These are phyloP conservation scores for Latheticus oryzae DNA, from an alignment of 2,888 invertebrate species.

Conservation along the genomic window DNA sequence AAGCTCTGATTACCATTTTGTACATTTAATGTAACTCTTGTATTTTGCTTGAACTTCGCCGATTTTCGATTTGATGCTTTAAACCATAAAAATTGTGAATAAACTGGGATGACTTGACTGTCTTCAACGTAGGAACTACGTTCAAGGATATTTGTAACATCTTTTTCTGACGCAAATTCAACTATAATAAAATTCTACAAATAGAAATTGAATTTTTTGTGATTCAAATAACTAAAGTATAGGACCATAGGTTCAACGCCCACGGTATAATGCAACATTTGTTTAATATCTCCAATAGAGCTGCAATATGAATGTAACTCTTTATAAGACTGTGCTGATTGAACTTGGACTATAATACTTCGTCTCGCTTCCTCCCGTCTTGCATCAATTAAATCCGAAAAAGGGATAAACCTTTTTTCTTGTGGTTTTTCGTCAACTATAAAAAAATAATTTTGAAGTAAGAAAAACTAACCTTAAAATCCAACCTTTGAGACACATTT, in stretches of 20 bases:
- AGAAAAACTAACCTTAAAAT: no score
- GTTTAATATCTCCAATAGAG: conserved; percentile 73
- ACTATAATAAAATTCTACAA: conserved; percentile 80
- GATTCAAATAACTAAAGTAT: neutral
- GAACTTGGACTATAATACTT: conserved; percentile 82
- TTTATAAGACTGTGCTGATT: conserved; percentile 75
- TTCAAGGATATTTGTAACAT: conserved; percentile 70
- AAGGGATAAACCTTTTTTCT: conserved; percentile 53
- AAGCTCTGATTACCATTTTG: conserved; percentile 67
- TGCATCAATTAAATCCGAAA: conserved; percentile 71
- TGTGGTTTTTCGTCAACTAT: neutral
- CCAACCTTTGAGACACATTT: no score
- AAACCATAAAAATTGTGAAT: conserved; percentile 82
- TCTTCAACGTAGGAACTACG: conserved; percentile 71
- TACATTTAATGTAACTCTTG: conserved; percentile 51
- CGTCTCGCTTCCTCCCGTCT: conserved; percentile 75
- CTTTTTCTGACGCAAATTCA: conserved; percentile 73
- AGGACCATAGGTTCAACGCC: conserved; percentile 63
- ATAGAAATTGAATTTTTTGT: neutral
- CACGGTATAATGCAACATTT: conserved; percentile 74
- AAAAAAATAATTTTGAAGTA: no score
- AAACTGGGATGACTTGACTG: conserved; percentile 72
- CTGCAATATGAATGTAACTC: conserved; percentile 79
- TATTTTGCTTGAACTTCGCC: conserved; percentile 55
- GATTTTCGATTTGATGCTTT: conserved; percentile 58